Evolutionary conservation across 2,797 vertebrate genomes (phyloP), one percentile per base, ranked within the genome.

Genomic region (Propithecus perrieri): DNA sequence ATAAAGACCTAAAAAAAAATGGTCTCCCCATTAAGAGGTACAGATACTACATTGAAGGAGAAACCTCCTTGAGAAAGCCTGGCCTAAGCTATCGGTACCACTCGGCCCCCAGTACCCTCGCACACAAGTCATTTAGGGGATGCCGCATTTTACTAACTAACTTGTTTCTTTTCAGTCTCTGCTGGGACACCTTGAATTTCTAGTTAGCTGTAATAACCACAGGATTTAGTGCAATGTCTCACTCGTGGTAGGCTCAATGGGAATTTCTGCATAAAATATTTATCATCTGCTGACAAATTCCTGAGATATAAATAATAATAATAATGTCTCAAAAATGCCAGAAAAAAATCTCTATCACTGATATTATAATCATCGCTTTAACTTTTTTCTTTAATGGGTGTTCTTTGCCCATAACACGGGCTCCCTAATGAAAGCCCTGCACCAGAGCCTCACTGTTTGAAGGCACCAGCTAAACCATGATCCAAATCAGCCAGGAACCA

Each of bases 271-370:
- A 59, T 84, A 74, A 90, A 93, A 71, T 69, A 90, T 71, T 83
- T 84, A 63, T 33, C 67, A 3, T 67, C n/a, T 76, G 26, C 76
- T 93, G 67, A 95, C 17, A 81, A 79, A 91, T 85, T 88, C 30
- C 35, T 88, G 46, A 89, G 30, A 79, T 83, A 85, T 53, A 88
- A 92, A 92, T n/a, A 85, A 88, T 35, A 85, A 43, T 4, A 86
- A 85, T 78, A 75, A 74, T 76, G 9, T 83, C 61, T 92, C 30
- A 18, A 85, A 85, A 80, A 85, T 61, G 1, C 5, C 46, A 85
- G 30, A 18, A 30, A 41, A 78, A 78, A 81, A 61, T 22, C 1
- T 15, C 41, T 78, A 28, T 83, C 28, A 35, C 14, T 65, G 35
- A 86, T 41, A 41, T 41, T 46, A 48, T 48, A 71, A 84, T 85